Evolutionary conservation across 2,888 invertebrate genomes (phyloP).

Genomic region (Oegoconia quadripuncta): DNA sequence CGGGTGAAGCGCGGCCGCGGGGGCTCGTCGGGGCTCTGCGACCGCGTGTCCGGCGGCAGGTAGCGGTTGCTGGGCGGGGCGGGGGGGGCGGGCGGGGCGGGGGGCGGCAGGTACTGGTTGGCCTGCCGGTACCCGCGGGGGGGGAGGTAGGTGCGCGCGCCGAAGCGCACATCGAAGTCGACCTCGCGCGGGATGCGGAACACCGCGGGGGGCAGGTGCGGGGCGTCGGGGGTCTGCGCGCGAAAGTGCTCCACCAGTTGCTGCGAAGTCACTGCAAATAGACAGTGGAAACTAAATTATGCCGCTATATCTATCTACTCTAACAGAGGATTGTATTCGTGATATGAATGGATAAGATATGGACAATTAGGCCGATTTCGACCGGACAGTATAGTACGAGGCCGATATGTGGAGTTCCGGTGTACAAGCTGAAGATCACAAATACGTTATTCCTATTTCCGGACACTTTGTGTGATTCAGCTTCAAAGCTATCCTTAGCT

Average conservation of each 20-base stretch:
- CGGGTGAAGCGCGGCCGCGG: conserved; percentile 41
- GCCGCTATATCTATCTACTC: too few species aligned
- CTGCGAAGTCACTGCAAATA: conserved; percentile 43
- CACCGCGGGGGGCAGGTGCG: conserved; percentile 46
- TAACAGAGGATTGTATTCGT: too few species aligned
- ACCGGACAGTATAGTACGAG: too few species aligned
- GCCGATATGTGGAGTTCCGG: too few species aligned
- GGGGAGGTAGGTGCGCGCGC: not conserved
- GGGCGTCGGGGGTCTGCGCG: conserved; percentile 35
- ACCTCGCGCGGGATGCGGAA: conserved; percentile 15
- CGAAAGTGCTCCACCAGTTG: conserved; percentile 46
- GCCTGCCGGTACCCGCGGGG: not conserved
- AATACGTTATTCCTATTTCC: too few species aligned
- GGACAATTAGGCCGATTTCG: too few species aligned
- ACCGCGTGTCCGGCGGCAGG: conserved; percentile 10
- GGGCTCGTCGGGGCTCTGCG: conserved; percentile 12
- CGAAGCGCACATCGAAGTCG: not conserved
- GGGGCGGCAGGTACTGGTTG: not conserved
- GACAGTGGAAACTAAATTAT: too few species aligned
- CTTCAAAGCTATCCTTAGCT: too few species aligned
- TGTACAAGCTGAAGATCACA: too few species aligned
- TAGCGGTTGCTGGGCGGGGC: not conserved
- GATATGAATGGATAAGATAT: too few species aligned
- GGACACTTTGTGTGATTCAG: too few species aligned
- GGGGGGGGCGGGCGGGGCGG: not conserved